Percentiles rank a stretch among this genome's conserved stretches.
These are phyloP conservation scores for Noctua janthina DNA, from an alignment of 2,888 invertebrate species.

Conservation along the genomic window DNA sequence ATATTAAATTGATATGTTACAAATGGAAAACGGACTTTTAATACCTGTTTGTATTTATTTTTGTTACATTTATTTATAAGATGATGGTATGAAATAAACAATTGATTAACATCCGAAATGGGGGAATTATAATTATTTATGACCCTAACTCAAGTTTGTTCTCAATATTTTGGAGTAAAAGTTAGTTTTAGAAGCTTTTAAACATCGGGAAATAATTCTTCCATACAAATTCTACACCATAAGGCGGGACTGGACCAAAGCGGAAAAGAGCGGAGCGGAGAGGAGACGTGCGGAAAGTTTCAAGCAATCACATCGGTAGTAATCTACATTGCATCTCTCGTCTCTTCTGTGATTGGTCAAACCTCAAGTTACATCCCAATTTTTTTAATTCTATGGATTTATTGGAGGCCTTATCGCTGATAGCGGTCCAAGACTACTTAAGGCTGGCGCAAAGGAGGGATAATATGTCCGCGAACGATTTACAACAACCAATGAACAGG, in stretches of 20 bases:
- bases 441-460: too few relatives aligned
- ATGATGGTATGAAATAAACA: slow-evolving; percentile 82
- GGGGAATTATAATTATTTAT: slow-evolving; percentile 71
- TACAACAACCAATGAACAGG: too few relatives aligned
- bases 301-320: too few relatives aligned
- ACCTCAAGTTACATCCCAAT: too few relatives aligned
- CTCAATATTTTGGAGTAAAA: neutral
- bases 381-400: too few relatives aligned
- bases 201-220: neutral
- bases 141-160: slow-evolving; percentile 36
- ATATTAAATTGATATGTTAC: slow-evolving; percentile 89
- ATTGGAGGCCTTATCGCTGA: too few relatives aligned
- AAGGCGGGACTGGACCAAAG: neutral
- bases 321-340: too few relatives aligned
- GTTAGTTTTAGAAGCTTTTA: slow-evolving; percentile 13
- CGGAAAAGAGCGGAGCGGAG: neutral
- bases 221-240: neutral
- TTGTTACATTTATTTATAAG: slow-evolving; percentile 74
- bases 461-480: too few relatives aligned
- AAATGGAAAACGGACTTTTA: slow-evolving; percentile 87
- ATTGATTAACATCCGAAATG: slow-evolving; percentile 71
- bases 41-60: slow-evolving; percentile 79
- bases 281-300: too few relatives aligned
- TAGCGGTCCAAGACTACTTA: neutral
- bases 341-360: too few relatives aligned